Conservation (phyloP, 2,888 invertebrate genomes). For the Yponomeuta cagnagella region DNA sequence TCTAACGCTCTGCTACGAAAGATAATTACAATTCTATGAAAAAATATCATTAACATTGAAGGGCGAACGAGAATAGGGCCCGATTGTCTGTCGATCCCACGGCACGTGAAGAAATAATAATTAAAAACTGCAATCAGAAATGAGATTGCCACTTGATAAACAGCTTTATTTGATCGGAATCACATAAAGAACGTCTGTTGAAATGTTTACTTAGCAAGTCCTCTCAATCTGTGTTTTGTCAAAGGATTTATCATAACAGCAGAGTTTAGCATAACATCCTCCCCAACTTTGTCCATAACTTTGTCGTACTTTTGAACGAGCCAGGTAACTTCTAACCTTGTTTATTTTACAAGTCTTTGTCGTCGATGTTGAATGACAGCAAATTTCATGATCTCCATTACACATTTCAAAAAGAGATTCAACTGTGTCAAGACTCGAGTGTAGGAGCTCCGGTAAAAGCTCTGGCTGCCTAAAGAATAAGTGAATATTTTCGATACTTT, state of each 20-base stretch:
- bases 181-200: background rate
- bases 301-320: background rate
- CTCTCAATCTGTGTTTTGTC: background rate
- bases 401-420: too few relatives aligned
- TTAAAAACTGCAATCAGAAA: slow-evolving; percentile 2
- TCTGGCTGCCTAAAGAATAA: too few relatives aligned
- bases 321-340: background rate
- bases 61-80: background rate
- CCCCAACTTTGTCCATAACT: background rate
- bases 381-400: too few relatives aligned
- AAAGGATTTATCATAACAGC: background rate
- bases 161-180: background rate
- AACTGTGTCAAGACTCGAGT: too few relatives aligned
- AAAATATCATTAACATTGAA: slow-evolving; percentile 2
- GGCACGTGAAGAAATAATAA: slow-evolving; percentile 8
- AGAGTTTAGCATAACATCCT: background rate
- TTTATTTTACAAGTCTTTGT: background rate
- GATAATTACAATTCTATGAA: slow-evolving; percentile 2
- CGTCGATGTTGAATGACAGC: background rate
- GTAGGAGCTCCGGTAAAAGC: too few relatives aligned
- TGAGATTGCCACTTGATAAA: slow-evolving; percentile 6
- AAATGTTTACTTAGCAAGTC: background rate
- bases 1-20: background rate
- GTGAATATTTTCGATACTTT: too few relatives aligned
- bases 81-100: slow-evolving; percentile 1